Conservation (phyloP, 2,888 invertebrate species). For the Podabrus alpinus region DNA sequence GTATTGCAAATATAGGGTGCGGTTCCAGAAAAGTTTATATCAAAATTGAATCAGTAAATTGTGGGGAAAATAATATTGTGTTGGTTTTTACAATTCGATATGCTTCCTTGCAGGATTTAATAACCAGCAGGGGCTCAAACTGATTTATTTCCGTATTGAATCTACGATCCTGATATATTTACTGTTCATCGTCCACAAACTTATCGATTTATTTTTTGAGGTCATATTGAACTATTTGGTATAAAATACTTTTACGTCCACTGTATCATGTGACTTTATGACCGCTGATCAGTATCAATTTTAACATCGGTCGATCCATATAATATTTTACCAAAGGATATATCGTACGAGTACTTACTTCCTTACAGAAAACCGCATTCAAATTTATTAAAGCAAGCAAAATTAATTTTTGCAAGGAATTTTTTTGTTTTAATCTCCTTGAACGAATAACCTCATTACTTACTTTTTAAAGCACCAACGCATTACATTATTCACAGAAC, state of each 20-base stretch:
- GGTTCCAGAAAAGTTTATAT: conserved; percentile 14
- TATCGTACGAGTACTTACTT: no score
- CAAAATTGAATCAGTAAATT: conserved; percentile 20
- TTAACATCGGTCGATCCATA: neutral
- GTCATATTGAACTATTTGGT: neutral
- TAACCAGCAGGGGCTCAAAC: conserved; percentile 2
- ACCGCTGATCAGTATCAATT: neutral
- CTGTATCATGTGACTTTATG: neutral
- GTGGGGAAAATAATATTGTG: conserved; percentile 17
- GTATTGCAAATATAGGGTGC: conserved; percentile 11
- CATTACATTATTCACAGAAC: neutral
- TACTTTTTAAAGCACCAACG: neutral
- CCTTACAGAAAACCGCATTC: neutral
- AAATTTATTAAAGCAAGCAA: neutral
- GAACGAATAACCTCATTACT: neutral
- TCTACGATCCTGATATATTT: neutral
- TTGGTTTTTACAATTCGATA: conserved; percentile 28
- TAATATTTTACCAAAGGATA: neutral
- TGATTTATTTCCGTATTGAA: conserved; percentile 13
- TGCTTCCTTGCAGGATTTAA: conserved; percentile 12
- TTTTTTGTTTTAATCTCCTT: neutral
- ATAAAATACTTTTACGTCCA: neutral
- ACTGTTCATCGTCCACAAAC: neutral
- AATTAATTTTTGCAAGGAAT: neutral
- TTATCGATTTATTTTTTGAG: neutral